Base-by-base conservation (phyloP, 1,140 invertebrate genomes). In the Hesperophylax magnus region DNA sequence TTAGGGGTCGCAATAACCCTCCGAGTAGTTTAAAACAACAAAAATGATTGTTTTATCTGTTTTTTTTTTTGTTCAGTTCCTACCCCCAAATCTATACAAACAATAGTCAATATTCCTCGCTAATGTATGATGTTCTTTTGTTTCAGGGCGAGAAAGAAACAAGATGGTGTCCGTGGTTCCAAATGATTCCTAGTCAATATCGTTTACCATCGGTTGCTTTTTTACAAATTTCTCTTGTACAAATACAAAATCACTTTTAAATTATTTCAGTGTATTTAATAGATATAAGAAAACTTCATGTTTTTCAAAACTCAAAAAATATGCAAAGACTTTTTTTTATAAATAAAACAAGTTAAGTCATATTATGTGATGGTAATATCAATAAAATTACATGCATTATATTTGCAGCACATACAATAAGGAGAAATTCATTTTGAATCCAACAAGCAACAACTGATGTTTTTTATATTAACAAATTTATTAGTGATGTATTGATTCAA, bases 181-280 rank as follows among this genome's bases (percentile, higher is more conserved):
- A 67, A 78, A 63, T 67, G 69, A 79, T 82, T 79, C 77, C 81
- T 82, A 82, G 81, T 82, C 81, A 82, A 82, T 82, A 72, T 82
- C 61, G 60, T 82, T 82, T 79, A 82, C 81, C 77, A 75, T 82
- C 77, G 54, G 47, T 71, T 72, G 56, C 67, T 79, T 65, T 71
- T 47, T 72, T 81, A 81, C 47, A 61, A 78, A 61, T 75, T 60
- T 74, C 53, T 78, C 60, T 53, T 78, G 75, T 78, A 77, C 74
- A 81, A 81, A 81, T 77, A 77, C 78, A 74, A 39, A 75, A 61
- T 80, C 58, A 47, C n/a, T 77, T 63, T 77, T 61, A 63, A 61
- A 77, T 61, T 60, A 77, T 61, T 75, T 75, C 71, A 75, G 71
- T 75, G 52, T 75, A 56, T 54, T 75, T 47, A 47, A 47, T 47